Base-by-base conservation (phyloP, 2,797 vertebrate species). In the Thamnophis elegans region DNA sequence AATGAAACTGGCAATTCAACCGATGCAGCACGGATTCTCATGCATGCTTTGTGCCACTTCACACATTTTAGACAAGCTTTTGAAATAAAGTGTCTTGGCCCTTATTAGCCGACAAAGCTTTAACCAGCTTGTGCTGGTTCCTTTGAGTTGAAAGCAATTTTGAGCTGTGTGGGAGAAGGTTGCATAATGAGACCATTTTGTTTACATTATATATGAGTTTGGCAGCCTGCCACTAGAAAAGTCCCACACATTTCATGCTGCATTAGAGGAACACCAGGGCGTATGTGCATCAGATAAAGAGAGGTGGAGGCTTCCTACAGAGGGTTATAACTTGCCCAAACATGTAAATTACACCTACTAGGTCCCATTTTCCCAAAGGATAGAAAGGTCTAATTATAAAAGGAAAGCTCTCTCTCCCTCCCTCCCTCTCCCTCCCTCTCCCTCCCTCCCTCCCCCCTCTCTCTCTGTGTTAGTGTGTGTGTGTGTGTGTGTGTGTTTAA, bases 291-390 rank as follows among this genome's bases (percentile, higher is more conserved):
- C 95, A 95, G 94, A 96, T 87, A 97, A 95, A 82, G 95, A 93
- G 25, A 95, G 95, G 91, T 62, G 93, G 95, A 96, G 95, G 93
- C 94, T 94, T 89, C 32, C 8, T 93, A 68, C 87, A 26, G 55
- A 93, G 92, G 92, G 85, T 92, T 90, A 0, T n/a, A 92, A 93
- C 93, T 96, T 97, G 94, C 96, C 92, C 94, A 94, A 94, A 95
- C 90, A 87, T 95, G 89, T 94, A 95, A 90, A 96, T 94, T 93
- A 93, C 94, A 89, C 87, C 86, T 90, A 94, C 96, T 28, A 86
- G 9, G 36, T 94, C 93, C 94, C 93, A 95, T 94, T 95, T 97
- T 96, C 96, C 95, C 93, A 96, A 95, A 89, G 94, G 12, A 93
- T 91, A 92, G 95, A 91, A 88, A 5, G 89, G 93, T 89, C 82